A percentile compares a stretch with the other conserved stretches of the same genome.
Conservation (phyloP, 2,888 invertebrate species). For the Malacosoma neustria region DNA sequence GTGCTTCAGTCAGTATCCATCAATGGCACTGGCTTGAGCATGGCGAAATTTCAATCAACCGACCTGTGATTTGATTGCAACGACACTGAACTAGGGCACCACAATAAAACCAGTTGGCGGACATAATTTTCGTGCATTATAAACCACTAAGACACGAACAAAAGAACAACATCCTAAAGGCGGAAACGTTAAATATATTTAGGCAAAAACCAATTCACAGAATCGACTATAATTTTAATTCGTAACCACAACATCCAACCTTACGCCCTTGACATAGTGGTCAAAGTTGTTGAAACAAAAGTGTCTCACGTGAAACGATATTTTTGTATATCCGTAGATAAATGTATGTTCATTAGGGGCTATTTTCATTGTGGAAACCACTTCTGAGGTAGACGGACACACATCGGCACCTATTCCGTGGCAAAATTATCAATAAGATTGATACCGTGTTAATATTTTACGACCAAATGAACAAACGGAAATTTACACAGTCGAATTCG, state of each 20-base stretch:
- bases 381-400: conserved; percentile 24
- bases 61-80: background rate
- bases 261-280: conserved; percentile 25
- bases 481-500: too few species aligned
- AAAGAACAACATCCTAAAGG: conserved; percentile 53
- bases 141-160: conserved; percentile 19
- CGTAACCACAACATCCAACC: conserved; percentile 33
- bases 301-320: background rate
- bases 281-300: conserved; percentile 2
- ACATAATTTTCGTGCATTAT: conserved; percentile 15
- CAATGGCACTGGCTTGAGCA: too few species aligned
- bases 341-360: conserved; percentile 46
- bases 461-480: too few species aligned
- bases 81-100: conserved; percentile 3
- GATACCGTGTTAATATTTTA: too few species aligned
- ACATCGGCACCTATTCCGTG: background rate
- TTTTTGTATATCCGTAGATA: conserved; percentile 17
- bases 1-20: background rate
- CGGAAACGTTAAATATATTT: conserved; percentile 69
- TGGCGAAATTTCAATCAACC: background rate
- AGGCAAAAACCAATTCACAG: conserved; percentile 41
- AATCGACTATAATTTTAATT: conserved; percentile 25
- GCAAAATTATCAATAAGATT: too few species aligned
- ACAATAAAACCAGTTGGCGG: conserved; percentile 17
- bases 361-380: conserved; percentile 45